phyloP scores from a whole-genome alignment of 2,797 vertebrate species.

The Vespertilio murinus region DNA sequence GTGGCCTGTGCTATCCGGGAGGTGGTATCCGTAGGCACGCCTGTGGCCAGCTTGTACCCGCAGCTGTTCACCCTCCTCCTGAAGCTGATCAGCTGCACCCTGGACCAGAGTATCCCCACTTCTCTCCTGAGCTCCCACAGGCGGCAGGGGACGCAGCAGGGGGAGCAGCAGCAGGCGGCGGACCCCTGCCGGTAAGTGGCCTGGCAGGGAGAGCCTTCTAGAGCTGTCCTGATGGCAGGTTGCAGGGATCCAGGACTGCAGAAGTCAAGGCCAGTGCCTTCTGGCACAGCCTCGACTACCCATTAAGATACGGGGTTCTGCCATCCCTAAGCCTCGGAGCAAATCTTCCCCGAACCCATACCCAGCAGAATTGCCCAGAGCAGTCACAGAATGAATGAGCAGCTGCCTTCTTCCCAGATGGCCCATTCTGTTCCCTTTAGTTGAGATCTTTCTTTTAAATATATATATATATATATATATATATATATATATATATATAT shows the following conservation, averaged over 20 bases:
- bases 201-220: background rate
- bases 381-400: rapidly evolving
- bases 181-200: slow-evolving; percentile 74
- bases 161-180: slow-evolving; percentile 48
- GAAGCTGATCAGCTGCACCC: slow-evolving; percentile 71
- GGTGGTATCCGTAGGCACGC: slow-evolving; percentile 48
- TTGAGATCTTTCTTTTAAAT: background rate
- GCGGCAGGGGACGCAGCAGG: slow-evolving; percentile 26
- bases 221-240: no score
- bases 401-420: background rate
- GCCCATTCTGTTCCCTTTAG: background rate
- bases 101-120: slow-evolving; percentile 67
- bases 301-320: background rate
- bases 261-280: background rate
- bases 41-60: slow-evolving; percentile 51
- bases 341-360: background rate
- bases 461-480: no score
- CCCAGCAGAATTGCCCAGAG: background rate
- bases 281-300: background rate
- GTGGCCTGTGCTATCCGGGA: slow-evolving; percentile 76
- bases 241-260: background rate
- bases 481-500: no score
- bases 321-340: background rate
- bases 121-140: background rate
- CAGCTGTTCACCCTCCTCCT: slow-evolving; percentile 73